Evolutionary conservation across 37 sponge, comb jelly and placozoan species (phyloP).

Genomic region (Agelas oroides): DNA sequence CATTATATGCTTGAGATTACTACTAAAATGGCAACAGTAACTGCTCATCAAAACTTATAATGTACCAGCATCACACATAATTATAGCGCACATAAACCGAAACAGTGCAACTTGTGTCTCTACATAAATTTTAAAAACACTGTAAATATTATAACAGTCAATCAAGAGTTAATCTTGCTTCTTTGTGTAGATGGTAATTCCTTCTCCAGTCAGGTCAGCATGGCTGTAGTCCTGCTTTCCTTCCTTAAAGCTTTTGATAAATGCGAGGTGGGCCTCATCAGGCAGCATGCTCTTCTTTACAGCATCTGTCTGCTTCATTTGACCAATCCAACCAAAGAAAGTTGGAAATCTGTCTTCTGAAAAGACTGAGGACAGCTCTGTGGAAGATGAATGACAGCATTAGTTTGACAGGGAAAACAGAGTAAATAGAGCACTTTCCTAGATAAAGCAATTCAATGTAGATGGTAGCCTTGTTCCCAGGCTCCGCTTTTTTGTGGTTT

Average conservation of each 20-base stretch:
- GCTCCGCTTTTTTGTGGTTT: too few species aligned
- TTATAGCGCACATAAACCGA: too few species aligned
- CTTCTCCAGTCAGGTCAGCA: slow-evolving; percentile 35
- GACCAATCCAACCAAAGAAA: slow-evolving; percentile 43
- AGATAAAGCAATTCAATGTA: slow-evolving; percentile 1
- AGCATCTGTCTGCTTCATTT: slow-evolving; percentile 61
- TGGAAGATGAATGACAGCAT: neutral
- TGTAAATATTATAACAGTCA: too few species aligned
- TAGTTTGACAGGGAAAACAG: neutral
- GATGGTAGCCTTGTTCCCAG: too few species aligned
- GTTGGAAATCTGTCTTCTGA: slow-evolving; percentile 48
- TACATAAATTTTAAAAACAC: too few species aligned
- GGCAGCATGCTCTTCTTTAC: slow-evolving; percentile 57
- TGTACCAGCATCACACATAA: too few species aligned
- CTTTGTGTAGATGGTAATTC: slow-evolving; percentile 57
- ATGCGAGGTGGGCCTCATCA: slow-evolving; percentile 48
- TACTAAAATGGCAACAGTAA: too few species aligned
- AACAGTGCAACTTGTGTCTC: too few species aligned
- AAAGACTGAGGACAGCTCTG: slow-evolving; percentile 20
- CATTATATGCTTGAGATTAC: too few species aligned
- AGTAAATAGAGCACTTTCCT: neutral
- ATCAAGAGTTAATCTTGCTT: slow-evolving; percentile 6
- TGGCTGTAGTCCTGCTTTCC: slow-evolving; percentile 35
- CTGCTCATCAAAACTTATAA: too few species aligned
- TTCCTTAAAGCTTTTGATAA: slow-evolving; percentile 3